phyloP scores from a whole-genome alignment of 2,888 invertebrate species.

The Dicyrtoma fusca region DNA sequence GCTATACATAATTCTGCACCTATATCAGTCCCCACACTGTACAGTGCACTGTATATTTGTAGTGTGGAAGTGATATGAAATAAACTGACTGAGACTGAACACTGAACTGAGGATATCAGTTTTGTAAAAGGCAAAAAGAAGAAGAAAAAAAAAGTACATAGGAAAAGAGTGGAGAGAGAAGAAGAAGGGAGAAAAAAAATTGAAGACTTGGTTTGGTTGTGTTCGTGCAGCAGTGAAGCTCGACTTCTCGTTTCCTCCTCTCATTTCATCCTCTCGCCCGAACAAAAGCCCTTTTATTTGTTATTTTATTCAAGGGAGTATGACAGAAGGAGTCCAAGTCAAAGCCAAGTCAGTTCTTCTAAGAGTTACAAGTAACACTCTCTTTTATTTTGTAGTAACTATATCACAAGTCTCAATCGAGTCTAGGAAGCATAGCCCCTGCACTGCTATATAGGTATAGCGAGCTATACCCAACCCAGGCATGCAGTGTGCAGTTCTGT shows the following conservation, averaged over 20 bases:
- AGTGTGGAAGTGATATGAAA: too few relatives aligned
- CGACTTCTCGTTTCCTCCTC: conserved; percentile 30
- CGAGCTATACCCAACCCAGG: neutral
- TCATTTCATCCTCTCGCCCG: conserved; percentile 30
- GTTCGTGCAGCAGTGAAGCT: conserved; percentile 28
- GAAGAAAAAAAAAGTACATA: conserved; percentile 6
- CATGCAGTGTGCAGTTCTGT: neutral
- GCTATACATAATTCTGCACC: too few relatives aligned
- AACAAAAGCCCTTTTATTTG: conserved; percentile 31
- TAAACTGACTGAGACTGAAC: too few relatives aligned
- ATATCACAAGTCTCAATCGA: conserved; percentile 3
- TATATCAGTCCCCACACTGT: too few relatives aligned
- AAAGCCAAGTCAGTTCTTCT: neutral
- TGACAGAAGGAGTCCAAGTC: neutral
- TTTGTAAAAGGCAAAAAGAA: neutral
- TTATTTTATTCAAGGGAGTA: conserved; percentile 26
- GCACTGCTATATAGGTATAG: too few relatives aligned
- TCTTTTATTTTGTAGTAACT: conserved; percentile 26
- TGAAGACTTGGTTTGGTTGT: conserved; percentile 16
- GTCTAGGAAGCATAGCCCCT: too few relatives aligned
- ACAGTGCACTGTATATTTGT: too few relatives aligned
- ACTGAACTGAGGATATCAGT: neutral
- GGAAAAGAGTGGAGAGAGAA: neutral
- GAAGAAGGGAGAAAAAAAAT: neutral
- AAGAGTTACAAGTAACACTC: conserved; percentile 19